These are phyloP conservation scores for Zaprionus camerounensis DNA, from an alignment of 1,140 invertebrate species.

Conservation along the genomic window DNA sequence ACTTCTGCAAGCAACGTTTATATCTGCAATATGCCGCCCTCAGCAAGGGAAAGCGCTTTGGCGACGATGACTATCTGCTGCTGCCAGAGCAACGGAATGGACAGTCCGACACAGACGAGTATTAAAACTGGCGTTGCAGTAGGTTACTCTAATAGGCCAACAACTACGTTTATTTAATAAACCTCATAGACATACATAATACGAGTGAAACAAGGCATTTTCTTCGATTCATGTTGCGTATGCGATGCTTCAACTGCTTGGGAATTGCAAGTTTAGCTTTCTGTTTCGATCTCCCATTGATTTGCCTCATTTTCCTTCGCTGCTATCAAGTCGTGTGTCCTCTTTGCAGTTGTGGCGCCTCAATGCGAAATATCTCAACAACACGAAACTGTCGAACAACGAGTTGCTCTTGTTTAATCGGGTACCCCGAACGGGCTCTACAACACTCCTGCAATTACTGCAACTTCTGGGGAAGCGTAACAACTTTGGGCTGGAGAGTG, in stretches of 20 bases:
- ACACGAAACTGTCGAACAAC: constrained; percentile 89
- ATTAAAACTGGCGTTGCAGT: background rate
- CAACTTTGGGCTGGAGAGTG: constrained; percentile 83
- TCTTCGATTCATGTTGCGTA: background rate
- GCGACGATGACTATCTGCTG: constrained; percentile 73
- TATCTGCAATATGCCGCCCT: constrained; percentile 79
- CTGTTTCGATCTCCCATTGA: background rate
- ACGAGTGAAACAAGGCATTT: background rate
- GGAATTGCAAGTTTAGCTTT: background rate
- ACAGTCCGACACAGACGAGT: constrained; percentile 55
- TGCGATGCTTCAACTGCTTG: background rate
- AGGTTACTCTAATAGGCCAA: constrained; percentile 8
- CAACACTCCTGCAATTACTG: constrained; percentile 94
- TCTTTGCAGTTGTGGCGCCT: constrained; percentile 59
- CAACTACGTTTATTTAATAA: constrained; percentile 23
- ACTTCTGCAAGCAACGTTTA: constrained; percentile 80
- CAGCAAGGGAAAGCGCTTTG: constrained; percentile 52
- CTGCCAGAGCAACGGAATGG: constrained; percentile 57
- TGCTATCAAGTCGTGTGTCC: background rate
- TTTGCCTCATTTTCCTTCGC: background rate
- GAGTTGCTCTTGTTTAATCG: constrained; percentile 94
- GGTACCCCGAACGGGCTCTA: constrained; percentile 93
- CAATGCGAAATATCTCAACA: constrained; percentile 87
- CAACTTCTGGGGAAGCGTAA: constrained; percentile 89
- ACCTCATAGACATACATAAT: constrained; percentile 9